Conservation (phyloP, 2,797 vertebrate genomes). For the Sarcoramphus papa region DNA sequence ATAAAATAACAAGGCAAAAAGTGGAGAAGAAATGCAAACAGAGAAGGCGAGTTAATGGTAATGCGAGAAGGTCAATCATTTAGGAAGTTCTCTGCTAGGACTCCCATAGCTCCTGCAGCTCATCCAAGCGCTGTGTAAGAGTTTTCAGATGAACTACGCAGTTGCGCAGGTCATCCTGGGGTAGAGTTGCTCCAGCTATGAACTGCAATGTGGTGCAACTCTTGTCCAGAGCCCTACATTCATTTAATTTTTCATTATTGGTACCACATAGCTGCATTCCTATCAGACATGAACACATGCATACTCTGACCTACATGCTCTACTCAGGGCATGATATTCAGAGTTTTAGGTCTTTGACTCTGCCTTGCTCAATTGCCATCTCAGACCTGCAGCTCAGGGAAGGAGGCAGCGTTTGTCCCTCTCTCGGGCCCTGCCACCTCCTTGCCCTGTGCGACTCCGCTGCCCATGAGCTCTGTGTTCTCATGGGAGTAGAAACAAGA, state of each 20-base stretch:
- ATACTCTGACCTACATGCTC: not conserved
- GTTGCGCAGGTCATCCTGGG: not conserved
- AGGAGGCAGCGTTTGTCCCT: not conserved
- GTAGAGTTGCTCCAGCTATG: not conserved
- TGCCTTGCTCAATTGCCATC: not conserved
- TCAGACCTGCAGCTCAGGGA: not conserved
- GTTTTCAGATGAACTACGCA: not conserved
- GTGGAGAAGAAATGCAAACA: not conserved
- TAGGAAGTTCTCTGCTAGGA: not conserved
- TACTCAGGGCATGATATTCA: not conserved
- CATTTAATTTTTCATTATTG: not conserved
- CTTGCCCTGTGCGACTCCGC: not conserved
- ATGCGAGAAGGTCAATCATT: not conserved
- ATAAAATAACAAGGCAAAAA: slow-evolving; percentile 1
- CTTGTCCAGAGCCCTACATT: not conserved
- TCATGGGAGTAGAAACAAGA: not conserved
- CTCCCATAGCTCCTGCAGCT: not conserved
- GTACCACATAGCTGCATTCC: not conserved
- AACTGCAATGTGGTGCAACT: not conserved
- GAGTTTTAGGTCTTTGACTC: not conserved
- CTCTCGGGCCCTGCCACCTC: not conserved
- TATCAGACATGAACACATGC: not conserved
- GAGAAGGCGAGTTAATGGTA: not conserved
- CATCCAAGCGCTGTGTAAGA: not conserved
- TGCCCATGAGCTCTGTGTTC: not conserved